A percentile compares a stretch with the other conserved stretches of the same genome.
These are phyloP conservation scores for Drosophila orena DNA, from an alignment of 1,140 invertebrate genomes.

Conservation along the genomic window DNA sequence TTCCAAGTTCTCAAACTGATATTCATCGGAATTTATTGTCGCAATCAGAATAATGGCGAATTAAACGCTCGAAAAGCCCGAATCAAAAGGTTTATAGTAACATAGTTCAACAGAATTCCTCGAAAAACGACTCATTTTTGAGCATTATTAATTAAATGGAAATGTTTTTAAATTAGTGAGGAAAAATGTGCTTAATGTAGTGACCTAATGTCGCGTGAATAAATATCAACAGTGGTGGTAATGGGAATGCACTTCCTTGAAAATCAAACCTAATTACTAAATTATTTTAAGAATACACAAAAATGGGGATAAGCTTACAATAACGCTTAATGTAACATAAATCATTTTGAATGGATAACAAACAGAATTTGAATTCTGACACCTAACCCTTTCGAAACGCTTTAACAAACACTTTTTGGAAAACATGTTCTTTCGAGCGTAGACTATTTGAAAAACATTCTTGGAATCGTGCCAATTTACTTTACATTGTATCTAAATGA, in stretches of 20 bases:
- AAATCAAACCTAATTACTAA: neutral
- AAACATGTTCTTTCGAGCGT: neutral
- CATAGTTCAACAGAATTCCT: neutral
- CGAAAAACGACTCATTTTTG: neutral
- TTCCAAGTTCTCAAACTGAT: conserved; percentile 38
- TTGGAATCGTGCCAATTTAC: neutral
- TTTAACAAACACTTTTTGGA: neutral
- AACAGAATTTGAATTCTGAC: too few species aligned
- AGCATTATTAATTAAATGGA: neutral
- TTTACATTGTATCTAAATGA: neutral
- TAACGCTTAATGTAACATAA: too few species aligned
- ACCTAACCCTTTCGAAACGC: neutral
- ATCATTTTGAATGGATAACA: too few species aligned
- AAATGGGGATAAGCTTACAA: too few species aligned
- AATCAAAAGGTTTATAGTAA: neutral
- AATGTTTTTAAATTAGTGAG: neutral
- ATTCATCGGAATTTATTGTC: conserved; percentile 56
- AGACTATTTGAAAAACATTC: neutral
- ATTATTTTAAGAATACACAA: neutral
- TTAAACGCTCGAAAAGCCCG: conserved; percentile 1
- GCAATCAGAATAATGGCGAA: conserved; percentile 40
- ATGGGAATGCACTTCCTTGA: conserved; percentile 15
- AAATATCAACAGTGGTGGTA: conserved; percentile 31
- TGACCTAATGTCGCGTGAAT: conserved; percentile 9
- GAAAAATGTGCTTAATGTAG: neutral